Base-by-base conservation (phyloP, 2,797 vertebrate genomes). In the Craterocephalus amniculus region DNA sequence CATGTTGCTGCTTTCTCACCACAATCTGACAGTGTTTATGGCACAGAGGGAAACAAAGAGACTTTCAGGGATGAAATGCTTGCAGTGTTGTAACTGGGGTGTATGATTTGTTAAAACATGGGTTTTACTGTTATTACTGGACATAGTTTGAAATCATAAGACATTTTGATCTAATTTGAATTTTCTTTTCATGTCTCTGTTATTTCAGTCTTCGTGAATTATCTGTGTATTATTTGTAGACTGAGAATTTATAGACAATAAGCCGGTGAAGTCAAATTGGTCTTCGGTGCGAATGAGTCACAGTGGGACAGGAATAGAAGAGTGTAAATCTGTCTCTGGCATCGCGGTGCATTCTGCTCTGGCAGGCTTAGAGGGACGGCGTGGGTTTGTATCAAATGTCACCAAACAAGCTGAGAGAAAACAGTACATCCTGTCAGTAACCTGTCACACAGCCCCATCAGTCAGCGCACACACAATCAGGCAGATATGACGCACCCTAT, bases 361-460 rank as follows among this genome's bases (percentile, higher is more conserved):
- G 77, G 31, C 62, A 24, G 56, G 59, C 36, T 71, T 66, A 63
- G 48, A 59, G 43, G 38, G 69, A 79, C 72, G 45, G 51, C 20
- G 64, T 40, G 52, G 68, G 48, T 66, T 69, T 32, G 52, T 88
- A 78, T 90, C 78, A 70, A 54, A 81, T 90, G 72, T 76, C 79
- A 45, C 45, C 4, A 31, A 83, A 86, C 82, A 82, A 82, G 70
- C 62, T 75, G 59, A 62, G 74, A 66, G 63, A 85, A 82, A 72
- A 81, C 67, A 54, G 20, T 29, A 34, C 48, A 63, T 83, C 57
- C 67, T 65, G 67, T 64, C 79, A 61, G 22, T 29, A 32, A 70
- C 51, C 54, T 73, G 73, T 78, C 80, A 82, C 61, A 58, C 35
- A 24, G 49, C n/a, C 48, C 45, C 24, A 58, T 67, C 58, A 60